phyloP scores from a whole-genome alignment of 2,113 vertebrate species.

The Strix uralensis region DNA sequence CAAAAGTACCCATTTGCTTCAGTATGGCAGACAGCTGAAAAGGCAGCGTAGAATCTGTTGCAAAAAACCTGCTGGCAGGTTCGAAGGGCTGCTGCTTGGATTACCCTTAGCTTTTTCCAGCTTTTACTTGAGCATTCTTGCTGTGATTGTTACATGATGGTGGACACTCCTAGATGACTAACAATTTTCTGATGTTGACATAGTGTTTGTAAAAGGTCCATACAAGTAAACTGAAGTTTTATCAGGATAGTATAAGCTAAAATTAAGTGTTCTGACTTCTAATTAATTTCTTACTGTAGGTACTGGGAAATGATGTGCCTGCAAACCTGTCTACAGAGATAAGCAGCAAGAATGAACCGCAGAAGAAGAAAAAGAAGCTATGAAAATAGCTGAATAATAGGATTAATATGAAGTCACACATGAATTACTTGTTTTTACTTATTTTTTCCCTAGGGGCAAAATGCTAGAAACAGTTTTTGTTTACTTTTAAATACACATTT shows the following conservation, averaged over 20 bases:
- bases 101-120: background rate
- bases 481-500: conserved; percentile 56
- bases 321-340: background rate
- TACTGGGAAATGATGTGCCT: conserved; percentile 75
- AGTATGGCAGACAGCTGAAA: background rate
- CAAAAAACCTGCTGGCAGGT: background rate
- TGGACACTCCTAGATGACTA: background rate
- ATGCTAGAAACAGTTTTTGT: background rate
- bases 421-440: background rate
- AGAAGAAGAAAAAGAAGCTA: conserved; percentile 84
- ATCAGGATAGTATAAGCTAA: background rate
- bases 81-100: background rate
- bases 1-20: background rate
- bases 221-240: background rate
- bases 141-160: background rate
- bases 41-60: rapidly evolving
- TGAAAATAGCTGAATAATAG: conserved; percentile 66
- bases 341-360: conserved; percentile 72
- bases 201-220: background rate
- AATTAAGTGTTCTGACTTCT: background rate
- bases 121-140: background rate
- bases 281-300: conserved; percentile 69
- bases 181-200: background rate
- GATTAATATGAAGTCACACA: background rate
- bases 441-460: conserved; percentile 13